Evolutionary conservation across 2,888 invertebrate species (phyloP), one percentile per base, ranked within the genome.

Genomic region (Allolobophora icterica): DNA sequence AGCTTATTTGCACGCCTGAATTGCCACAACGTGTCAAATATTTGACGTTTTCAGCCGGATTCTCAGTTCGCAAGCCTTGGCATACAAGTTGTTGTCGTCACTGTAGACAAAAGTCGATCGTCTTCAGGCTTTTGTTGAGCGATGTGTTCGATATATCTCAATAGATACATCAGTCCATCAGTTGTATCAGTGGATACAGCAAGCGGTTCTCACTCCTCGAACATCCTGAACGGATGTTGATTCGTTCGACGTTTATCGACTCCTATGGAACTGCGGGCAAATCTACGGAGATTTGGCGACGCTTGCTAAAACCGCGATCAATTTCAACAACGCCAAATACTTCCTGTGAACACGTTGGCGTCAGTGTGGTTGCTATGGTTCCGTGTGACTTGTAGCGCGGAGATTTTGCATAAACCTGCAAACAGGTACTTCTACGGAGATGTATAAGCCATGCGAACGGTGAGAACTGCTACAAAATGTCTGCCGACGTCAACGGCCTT

Each of bases 241-340:
- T 11, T 5, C n/a, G n/a, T 71, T 71, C 71, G 71, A 71, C n/a
- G 2, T 11, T n/a, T 71, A 13, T 71, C 71, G 71, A 71, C n/a
- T 30, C 30, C 71, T 71, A 13, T 8, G 11, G 71, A 71, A 71
- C 71, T 71, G 71, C 52, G 21, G 17, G 52, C 0, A 15, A 52
- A 15, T 21, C 38, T n/a, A n/a, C n/a, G n/a, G 38, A 38, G 38
- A 8, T 38, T 45, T 45, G 71, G 3, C 30, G 30, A 1, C 8
- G n/a, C n/a, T 30, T 71, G 71, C 17, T n/a, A 2, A 71, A 17
- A 11, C 8, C 11, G n/a, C 71, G n/a, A 71, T 71, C 71, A n/a
- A 71, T 71, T 71, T 71, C n/a, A 71, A 71, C 71, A n/a, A n/a
- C n/a, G n/a, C n/a, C n/a, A 71, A 71, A 71, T 71, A n/a, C 71